Conservation (phyloP, 2,797 vertebrate species). For the Cheirogaleus major region DNA sequence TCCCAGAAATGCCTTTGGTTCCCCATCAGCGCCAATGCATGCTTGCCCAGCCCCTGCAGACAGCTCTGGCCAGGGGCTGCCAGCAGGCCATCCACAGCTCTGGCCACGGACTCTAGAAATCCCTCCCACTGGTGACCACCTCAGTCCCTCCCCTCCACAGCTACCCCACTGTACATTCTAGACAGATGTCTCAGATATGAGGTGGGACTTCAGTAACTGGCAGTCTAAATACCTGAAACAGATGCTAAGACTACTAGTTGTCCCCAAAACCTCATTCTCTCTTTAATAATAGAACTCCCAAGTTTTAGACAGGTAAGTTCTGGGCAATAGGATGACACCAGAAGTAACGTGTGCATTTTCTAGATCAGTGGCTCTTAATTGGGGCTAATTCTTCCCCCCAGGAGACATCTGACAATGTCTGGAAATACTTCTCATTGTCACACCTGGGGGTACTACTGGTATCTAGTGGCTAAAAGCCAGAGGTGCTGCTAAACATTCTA, state of each 20-base stretch:
- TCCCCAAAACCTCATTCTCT: background rate
- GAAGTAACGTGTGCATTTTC: background rate
- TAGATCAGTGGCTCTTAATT: background rate
- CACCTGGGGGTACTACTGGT: background rate
- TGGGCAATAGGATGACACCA: background rate
- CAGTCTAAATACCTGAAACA: background rate
- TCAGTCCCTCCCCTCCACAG: background rate
- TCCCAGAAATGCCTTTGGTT: background rate
- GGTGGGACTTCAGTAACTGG: background rate
- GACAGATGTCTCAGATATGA: background rate
- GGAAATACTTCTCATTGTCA: background rate
- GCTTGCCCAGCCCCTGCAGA: background rate
- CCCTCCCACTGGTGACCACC: background rate
- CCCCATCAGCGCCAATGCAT: background rate
- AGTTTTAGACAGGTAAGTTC: background rate
- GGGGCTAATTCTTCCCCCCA: background rate
- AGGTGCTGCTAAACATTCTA: background rate
- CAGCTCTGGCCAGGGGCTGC: background rate
- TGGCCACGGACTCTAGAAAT: background rate
- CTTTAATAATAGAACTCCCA: background rate
- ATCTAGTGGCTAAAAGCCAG: background rate
- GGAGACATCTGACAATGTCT: background rate
- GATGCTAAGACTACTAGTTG: background rate
- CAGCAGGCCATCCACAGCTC: background rate
- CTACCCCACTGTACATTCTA: background rate